Percentiles rank a stretch among this genome's conserved stretches.
Conservation (phyloP, 2,888 invertebrate genomes). For the Diogma glabrata region DNA sequence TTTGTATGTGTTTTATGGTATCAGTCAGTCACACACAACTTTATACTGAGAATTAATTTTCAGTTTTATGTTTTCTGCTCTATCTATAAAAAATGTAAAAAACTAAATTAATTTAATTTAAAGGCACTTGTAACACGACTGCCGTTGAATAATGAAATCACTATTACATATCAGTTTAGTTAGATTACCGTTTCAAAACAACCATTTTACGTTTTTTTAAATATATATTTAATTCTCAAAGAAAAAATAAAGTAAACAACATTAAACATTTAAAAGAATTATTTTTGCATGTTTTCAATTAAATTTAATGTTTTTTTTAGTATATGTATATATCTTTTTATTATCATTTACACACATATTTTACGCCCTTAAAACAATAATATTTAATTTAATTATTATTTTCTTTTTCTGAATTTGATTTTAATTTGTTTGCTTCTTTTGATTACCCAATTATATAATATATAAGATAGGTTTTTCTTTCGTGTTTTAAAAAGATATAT, state of each 20-base stretch:
- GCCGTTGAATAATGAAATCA: no score
- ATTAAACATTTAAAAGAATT: constrained; percentile 11
- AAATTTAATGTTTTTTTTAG: neutral
- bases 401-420: neutral
- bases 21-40: no score
- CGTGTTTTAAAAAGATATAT: constrained; percentile 1
- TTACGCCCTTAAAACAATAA: constrained; percentile 7
- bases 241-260: constrained; percentile 9
- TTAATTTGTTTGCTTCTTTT: no score
- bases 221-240: constrained; percentile 11
- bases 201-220: neutral
- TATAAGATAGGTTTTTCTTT: neutral
- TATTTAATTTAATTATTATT: constrained; percentile 4
- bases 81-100: no score
- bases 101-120: no score
- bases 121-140: no score
- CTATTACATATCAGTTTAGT: no score
- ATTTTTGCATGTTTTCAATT: constrained; percentile 6
- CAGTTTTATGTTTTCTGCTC: no score
- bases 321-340: neutral
- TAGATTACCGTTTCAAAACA: no score
- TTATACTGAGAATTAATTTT: no score
- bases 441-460: no score
- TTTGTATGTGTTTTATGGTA: no score
- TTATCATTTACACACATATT: constrained; percentile 6